phyloP scores from a whole-genome alignment of 2,113 vertebrate species.

The Rhipidura dahli region DNA sequence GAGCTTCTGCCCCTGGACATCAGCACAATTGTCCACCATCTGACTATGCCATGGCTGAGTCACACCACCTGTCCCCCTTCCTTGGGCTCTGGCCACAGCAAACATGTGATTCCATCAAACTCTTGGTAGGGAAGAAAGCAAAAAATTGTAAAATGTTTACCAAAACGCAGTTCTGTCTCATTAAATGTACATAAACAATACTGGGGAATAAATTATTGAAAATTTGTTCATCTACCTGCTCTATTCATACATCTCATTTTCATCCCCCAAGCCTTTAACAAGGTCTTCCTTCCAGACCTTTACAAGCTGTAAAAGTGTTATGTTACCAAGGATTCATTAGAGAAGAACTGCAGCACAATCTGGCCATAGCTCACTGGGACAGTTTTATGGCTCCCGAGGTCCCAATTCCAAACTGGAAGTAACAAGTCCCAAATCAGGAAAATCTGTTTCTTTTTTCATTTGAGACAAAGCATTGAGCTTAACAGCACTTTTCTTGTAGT shows the following conservation, averaged over 20 bases:
- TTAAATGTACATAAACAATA: background rate
- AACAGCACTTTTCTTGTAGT: background rate
- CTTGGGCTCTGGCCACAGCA: background rate
- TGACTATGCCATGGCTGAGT: background rate
- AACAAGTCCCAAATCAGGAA: background rate
- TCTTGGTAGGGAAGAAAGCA: rapidly evolving
- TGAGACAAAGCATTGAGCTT: background rate
- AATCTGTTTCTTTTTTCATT: background rate
- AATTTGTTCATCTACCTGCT: background rate
- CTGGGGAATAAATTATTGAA: background rate
- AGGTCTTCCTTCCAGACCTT: background rate
- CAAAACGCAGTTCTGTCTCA: background rate
- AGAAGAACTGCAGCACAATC: background rate
- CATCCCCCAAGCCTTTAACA: background rate
- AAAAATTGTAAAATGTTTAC: background rate
- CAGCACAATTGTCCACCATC: background rate
- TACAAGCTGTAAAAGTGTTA: background rate
- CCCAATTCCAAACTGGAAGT: background rate
- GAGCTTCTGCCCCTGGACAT: background rate
- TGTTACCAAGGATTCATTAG: background rate
- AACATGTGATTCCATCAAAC: background rate
- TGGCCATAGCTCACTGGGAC: background rate
- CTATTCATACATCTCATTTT: background rate
- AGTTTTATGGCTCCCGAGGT: background rate
- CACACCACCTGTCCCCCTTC: background rate